These are phyloP conservation scores for Manis crassicaudata DNA, from an alignment of 2,797 vertebrate genomes.

Conservation along the genomic window DNA sequence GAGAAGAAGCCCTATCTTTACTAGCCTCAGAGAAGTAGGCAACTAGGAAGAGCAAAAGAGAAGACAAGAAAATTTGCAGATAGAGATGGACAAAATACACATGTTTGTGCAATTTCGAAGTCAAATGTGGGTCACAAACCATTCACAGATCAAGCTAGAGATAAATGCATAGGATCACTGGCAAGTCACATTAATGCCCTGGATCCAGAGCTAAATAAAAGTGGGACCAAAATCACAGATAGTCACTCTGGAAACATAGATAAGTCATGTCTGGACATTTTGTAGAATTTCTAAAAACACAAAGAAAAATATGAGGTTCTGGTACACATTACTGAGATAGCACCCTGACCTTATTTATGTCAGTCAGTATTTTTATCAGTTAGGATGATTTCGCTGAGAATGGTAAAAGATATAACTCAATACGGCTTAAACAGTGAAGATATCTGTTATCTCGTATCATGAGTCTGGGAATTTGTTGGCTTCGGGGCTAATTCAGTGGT, in stretches of 20 bases:
- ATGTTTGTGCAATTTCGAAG: not conserved
- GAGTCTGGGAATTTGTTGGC: not conserved
- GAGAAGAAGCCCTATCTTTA: not conserved
- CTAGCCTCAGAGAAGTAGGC: not conserved
- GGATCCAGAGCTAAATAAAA: not conserved
- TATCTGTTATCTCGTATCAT: not conserved
- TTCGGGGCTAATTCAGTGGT: not conserved
- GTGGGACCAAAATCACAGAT: not conserved
- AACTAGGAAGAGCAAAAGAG: not conserved
- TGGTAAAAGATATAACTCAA: not conserved
- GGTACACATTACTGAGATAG: not conserved
- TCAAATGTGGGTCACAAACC: not conserved
- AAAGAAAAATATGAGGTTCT: not conserved
- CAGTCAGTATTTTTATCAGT: not conserved
- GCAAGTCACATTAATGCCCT: not conserved
- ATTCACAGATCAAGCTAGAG: not conserved
- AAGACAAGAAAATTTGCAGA: not conserved
- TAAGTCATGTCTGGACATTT: not conserved
- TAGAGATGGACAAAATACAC: not conserved
- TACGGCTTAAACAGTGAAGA: not conserved
- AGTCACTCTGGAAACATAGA: not conserved
- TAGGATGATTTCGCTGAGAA: not conserved
- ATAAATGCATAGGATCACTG: not conserved
- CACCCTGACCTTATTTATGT: not conserved
- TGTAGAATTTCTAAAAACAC: not conserved